Evolutionary conservation across 2,797 vertebrate species (phyloP).

Genomic region (Pygocentrus nattereri): DNA sequence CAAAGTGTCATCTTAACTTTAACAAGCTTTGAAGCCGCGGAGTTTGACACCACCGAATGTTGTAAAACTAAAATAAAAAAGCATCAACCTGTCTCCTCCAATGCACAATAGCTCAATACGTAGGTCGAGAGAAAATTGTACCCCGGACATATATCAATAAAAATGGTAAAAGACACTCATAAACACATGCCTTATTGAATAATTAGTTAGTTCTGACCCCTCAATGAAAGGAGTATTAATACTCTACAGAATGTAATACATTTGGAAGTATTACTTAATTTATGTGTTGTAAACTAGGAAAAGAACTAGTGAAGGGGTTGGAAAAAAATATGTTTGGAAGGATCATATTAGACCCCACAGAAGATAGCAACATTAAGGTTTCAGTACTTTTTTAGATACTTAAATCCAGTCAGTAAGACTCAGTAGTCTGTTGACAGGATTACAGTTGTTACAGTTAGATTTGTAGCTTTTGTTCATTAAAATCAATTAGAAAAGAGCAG

Average conservation of each 20-base stretch:
- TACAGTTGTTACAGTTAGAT: no score
- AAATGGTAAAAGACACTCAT: conserved; percentile 23
- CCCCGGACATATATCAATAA: conserved; percentile 53
- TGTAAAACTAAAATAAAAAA: conserved; percentile 61
- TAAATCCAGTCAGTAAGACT: no score
- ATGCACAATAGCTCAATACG: conserved; percentile 46
- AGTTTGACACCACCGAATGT: conserved; percentile 60
- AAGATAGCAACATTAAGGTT: neutral
- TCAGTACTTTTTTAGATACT: no score
- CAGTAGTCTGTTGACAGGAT: no score
- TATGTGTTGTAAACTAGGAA: neutral
- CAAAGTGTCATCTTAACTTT: conserved; percentile 64
- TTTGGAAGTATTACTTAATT: neutral
- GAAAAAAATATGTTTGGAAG: neutral
- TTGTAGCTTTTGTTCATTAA: no score
- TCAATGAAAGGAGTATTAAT: neutral
- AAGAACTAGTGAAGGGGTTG: neutral
- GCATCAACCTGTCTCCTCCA: conserved; percentile 55
- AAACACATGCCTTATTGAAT: conserved; percentile 12
- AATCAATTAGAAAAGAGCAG: no score
- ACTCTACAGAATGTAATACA: no score
- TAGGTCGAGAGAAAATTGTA: conserved; percentile 40
- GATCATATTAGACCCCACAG: neutral
- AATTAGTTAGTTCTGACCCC: conserved; percentile 11
- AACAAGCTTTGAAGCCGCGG: conserved; percentile 64